Evolutionary conservation across 2,888 invertebrate genomes (phyloP), one percentile per base, ranked within the genome.

Genomic region (Drosophila prolongata): DNA sequence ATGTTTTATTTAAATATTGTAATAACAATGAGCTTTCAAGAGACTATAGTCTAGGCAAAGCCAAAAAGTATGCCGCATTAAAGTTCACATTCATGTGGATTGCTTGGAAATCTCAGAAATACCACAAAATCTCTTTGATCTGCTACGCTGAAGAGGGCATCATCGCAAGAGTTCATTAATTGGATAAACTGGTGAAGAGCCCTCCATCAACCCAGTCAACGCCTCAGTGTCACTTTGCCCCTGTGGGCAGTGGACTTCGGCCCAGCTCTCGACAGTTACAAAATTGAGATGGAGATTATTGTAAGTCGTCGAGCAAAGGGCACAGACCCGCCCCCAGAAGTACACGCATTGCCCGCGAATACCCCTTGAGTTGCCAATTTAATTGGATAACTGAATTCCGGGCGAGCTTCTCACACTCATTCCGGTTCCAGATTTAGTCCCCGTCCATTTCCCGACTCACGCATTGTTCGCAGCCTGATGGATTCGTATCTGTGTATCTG

Each of bases 351-450:
- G n/a, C 46, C 64, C 47, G 43, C 24, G 47, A 43, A 42, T 46
- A 65, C 62, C 68, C 62, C 80, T 77, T 83, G 78, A 79, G 76
- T 80, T 89, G 86, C 61, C 82, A 85, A 87, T 85, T 85, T 71
- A 85, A 85, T 74, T 85, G 80, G 75, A 87, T 89, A 83, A 86
- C 80, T 69, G 59, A 72, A 71, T 59, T 47, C 49, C 56, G 44
- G 46, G 27, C 52, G 19, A 37, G 68, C 65, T 86, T 86, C 82
- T 88, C 87, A 83, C 88, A 82, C 80, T 88, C 71, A 82, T 88
- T 83, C n/a, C 27, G 16, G 19, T 56, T 13, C 44, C 64, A 55
- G 73, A 55, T 47, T 59, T 55, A 67, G 53, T 71, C 59, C 50
- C 53, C 65, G 70, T 64, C 56, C 43, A 40, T 73, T 77, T 82